Conservation (phyloP, 2,888 invertebrate genomes). For the Caenorhabditis plicata region DNA sequence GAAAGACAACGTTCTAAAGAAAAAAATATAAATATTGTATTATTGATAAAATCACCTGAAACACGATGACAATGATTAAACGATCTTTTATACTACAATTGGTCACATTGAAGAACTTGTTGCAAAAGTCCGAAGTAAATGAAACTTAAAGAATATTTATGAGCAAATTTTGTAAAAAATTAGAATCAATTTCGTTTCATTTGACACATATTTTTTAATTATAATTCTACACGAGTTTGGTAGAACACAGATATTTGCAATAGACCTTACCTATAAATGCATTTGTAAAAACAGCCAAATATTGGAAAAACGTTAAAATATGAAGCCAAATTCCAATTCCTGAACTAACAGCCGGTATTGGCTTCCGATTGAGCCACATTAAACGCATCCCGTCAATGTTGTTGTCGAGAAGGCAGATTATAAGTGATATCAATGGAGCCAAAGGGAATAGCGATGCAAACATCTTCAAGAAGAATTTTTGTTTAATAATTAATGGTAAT, state of each 20-base stretch:
- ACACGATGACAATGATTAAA: conserved; percentile 44
- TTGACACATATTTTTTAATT: not conserved
- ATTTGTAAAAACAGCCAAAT: conserved; percentile 68
- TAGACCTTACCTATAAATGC: conserved; percentile 66
- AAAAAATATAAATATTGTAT: too few relatives aligned
- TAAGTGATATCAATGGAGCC: conserved; percentile 68
- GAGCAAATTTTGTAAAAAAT: not conserved
- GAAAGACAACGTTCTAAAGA: too few relatives aligned
- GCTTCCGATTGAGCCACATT: conserved; percentile 66
- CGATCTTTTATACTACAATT: conserved; percentile 41
- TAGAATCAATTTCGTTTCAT: not conserved
- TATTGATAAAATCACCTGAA: too few relatives aligned
- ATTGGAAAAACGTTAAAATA: conserved; percentile 68
- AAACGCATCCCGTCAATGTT: conserved; percentile 47
- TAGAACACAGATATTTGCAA: too few relatives aligned
- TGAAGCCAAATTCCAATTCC: conserved; percentile 68
- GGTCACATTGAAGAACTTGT: conserved; percentile 30
- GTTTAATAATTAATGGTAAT: not conserved
- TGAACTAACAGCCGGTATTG: conserved; percentile 52
- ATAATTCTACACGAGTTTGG: too few relatives aligned
- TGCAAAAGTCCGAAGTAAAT: conserved; percentile 63
- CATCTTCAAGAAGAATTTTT: conserved; percentile 61
- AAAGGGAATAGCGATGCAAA: conserved; percentile 69
- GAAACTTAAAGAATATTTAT: conserved; percentile 37
- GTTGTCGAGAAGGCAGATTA: conserved; percentile 67